phyloP scores from a whole-genome alignment of 2,797 vertebrate genomes.

The Pygocentrus nattereri region DNA sequence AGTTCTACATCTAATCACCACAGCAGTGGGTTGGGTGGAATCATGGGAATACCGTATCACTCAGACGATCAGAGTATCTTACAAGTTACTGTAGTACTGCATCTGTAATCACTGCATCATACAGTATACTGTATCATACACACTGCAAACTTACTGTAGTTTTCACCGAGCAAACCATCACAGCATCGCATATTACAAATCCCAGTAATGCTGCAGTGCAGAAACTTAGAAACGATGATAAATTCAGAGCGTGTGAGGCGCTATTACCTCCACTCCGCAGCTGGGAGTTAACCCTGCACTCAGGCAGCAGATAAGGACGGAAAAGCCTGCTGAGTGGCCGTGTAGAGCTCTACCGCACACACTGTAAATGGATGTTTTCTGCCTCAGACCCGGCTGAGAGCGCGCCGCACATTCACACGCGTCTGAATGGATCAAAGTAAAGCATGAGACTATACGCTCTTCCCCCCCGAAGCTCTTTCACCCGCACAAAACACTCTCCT shows the following conservation, averaged over 20 bases:
- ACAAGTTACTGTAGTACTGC: too few species aligned
- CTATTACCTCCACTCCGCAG: not conserved
- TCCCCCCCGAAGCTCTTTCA: not conserved
- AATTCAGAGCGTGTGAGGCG: not conserved
- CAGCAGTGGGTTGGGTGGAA: too few species aligned
- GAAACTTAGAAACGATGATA: not conserved
- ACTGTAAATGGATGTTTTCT: constrained; percentile 5
- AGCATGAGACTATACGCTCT: not conserved
- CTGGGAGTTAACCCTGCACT: not conserved
- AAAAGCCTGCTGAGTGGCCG: not conserved
- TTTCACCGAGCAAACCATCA: too few species aligned
- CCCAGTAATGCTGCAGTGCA: too few species aligned
- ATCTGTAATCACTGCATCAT: too few species aligned
- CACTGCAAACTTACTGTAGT: too few species aligned
- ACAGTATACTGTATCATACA: too few species aligned
- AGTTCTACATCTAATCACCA: too few species aligned
- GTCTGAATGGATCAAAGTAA: constrained; percentile 11
- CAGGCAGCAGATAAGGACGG: not conserved
- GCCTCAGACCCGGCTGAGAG: not conserved
- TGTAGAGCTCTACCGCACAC: not conserved
- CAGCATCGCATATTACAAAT: too few species aligned
- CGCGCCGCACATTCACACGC: not conserved
- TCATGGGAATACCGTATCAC: too few species aligned
- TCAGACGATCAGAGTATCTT: too few species aligned
- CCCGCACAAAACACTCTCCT: constrained; percentile 9